Base-by-base conservation (phyloP, 2,888 invertebrate genomes). In the Megastigmus dorsalis region DNA sequence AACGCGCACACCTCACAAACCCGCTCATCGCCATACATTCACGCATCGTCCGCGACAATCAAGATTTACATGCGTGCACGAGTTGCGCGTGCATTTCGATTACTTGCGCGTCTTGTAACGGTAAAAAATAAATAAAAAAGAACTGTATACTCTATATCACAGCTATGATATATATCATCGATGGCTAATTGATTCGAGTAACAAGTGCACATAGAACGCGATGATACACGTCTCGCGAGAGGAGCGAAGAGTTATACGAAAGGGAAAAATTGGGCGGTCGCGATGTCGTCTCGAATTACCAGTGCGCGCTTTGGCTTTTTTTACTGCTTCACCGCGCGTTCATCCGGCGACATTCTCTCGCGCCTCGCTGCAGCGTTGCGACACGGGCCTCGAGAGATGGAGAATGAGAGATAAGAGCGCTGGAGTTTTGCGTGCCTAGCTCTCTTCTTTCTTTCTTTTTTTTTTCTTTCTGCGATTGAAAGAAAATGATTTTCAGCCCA, bases 141-240 rank as follows among this genome's bases (percentile, higher is more conserved):
- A 18, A 28, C 15, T 10, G 50, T n/a, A n/a, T n/a, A n/a, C n/a
- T n/a, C n/a, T n/a, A n/a, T n/a, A n/a, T n/a, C 10, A 23, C 3
- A 28, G n/a, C 41, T 13, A 52, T 54, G 36, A 55, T 68, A 23
- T 41, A 26, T 38, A 59, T 68, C 10, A 10, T 52, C 41, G 13
- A 59, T 54, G n/a, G 41, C 41, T n/a, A n/a, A n/a, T n/a, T n/a
- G n/a, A 4, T 33, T 43, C n/a, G 36, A 45, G 50, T 69, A 69
- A 69, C 50, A 26, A 38, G 38, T 30, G 26, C 20, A 5, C 50
- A 28, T 52, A 2, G 13, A 6, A 4, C 4, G 13, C 33, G 1
- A 30, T 4, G 28, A 52, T 15, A n/a, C n/a, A n/a, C n/a, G 30
- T 18, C 15, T 3, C 9, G 7, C 15, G 54, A 52, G 26, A 10